Base-by-base conservation (phyloP, 2,797 vertebrate species). In the Pyrocephalus nanus region DNA sequence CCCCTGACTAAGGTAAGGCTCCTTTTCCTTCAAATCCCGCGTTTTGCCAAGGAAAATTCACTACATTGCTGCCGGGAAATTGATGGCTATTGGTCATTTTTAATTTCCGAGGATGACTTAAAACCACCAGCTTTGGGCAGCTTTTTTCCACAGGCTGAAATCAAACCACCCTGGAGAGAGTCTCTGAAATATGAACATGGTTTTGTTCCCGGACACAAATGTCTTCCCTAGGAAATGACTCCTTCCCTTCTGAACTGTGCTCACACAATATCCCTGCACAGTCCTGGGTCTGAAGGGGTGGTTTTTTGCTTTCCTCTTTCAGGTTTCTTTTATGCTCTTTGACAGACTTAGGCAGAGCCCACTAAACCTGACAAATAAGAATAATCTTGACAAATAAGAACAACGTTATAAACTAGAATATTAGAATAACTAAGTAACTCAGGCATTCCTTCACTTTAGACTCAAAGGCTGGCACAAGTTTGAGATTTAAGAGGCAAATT, bases 1-100 rank as follows among this genome's bases (percentile, higher is more conserved):
- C 83, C 96, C 8, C 95, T 99, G 30, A n/a, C 98, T 30, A 77
- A 97, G 94, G 98, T 98, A 81, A 72, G 4, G 76, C 38, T 45
- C 38, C 38, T 86, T n/a, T 17, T 4, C 30, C 18, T 76, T 17
- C 25, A 11, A 8, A 36, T 32, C 7, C 30, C 8, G 16, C 12
- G 4, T 70, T 78, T 83, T 16, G 7, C 40, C 27, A 22, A 2
- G 25, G 15, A 40, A 51, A 48, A 30, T 7, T 4, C 2, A 51
- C 30, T 22, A 2, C 2, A 0, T 25, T 0, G 0, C 27, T 75
- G 14, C 21, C 10, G 8, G 18, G 7, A 32, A 15, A 2, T 57
- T 58, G 19, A 11, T 21, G 0, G 0, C 3, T 38, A 1, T 12
- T 27, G 14, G 10, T 5, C 21, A 45, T 20, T 27, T 88, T 17